Evolutionary conservation across 2,113 vertebrate genomes (phyloP).

Genomic region (Dromiciops gliroides): DNA sequence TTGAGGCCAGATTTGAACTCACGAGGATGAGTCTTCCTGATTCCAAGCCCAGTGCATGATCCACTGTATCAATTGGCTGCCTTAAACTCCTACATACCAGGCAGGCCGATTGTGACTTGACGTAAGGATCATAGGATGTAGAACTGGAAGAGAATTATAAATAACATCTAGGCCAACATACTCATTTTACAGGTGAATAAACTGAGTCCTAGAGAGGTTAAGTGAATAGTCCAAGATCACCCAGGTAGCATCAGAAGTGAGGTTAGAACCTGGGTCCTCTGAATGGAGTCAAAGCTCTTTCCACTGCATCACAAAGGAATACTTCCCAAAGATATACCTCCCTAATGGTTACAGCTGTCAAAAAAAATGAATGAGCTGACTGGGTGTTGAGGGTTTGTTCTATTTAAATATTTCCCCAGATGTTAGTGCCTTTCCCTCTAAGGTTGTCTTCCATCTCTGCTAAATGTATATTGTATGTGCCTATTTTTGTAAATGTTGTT

Average conservation of each 20-base stretch:
- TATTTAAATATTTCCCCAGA: background rate
- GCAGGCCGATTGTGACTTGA: background rate
- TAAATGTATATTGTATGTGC: background rate
- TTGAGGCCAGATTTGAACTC: background rate
- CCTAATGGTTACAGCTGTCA: background rate
- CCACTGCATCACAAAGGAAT: background rate
- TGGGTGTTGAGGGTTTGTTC: background rate
- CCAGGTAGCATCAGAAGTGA: background rate
- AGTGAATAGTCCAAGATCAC: background rate
- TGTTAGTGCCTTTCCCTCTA: background rate
- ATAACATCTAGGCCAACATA: background rate
- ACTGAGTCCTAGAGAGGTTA: background rate
- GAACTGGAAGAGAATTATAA: background rate
- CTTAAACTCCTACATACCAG: background rate
- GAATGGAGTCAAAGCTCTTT: background rate
- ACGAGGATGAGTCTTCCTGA: background rate
- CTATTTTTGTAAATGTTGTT: background rate
- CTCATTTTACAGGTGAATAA: background rate
- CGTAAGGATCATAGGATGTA: background rate
- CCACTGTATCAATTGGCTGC: too few relatives aligned
- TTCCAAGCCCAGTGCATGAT: background rate
- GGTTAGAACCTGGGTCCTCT: background rate
- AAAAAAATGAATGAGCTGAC: background rate
- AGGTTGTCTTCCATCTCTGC: background rate
- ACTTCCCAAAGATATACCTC: background rate